Evolutionary conservation across 2,797 vertebrate species (phyloP), one percentile per base, ranked within the genome.

Genomic region (Cetoscarus ocellatus): DNA sequence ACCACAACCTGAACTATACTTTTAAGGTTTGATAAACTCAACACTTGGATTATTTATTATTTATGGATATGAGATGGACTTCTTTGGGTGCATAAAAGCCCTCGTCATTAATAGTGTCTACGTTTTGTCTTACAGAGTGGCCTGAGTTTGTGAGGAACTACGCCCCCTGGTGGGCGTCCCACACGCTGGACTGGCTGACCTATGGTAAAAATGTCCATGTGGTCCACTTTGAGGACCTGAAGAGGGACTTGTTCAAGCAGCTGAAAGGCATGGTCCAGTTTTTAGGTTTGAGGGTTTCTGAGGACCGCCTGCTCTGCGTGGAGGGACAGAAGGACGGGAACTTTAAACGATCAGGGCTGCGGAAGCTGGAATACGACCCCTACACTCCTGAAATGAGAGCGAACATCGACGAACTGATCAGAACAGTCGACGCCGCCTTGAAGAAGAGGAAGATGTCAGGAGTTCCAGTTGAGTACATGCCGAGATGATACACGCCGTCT

Each of bases 311-410:
- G 69, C 94, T 99, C n/a, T 99, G 98, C 0, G 97, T 98, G 1
- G 97, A 99, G 88, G 95, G 97, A 3, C 98, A 99, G 88, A 99
- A 98, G 84, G 98, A 99, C 0, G 98, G 98, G 18, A 99, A 97
- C 92, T 99, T 99, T 79, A 99, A 99, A 81, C 95, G 98, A 0
- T 99, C 97, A 0, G 98, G 97, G 14, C 90, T 99, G 12, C 89
- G 98, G 9, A 99, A 99, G 53, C 88, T 99, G 8, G 97, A 99
- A 75, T 99, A 96, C 0, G 95, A 99, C 89, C 98, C 98, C 0
- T 99, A 98, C 80, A 98, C 97, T 0, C 80, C 93, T 0, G 96
- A 98, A 80, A 99, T 99, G 98, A 91, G 93, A 69, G 88, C 86
- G 8, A 64, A 63, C 66, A 99, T 99, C 73, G 83, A 95, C 0